A percentile compares a stretch with the other conserved stretches of the same genome.
Evolutionary conservation across 2,888 invertebrate species (phyloP).

Genomic region (Gymnosoma rotundatum): DNA sequence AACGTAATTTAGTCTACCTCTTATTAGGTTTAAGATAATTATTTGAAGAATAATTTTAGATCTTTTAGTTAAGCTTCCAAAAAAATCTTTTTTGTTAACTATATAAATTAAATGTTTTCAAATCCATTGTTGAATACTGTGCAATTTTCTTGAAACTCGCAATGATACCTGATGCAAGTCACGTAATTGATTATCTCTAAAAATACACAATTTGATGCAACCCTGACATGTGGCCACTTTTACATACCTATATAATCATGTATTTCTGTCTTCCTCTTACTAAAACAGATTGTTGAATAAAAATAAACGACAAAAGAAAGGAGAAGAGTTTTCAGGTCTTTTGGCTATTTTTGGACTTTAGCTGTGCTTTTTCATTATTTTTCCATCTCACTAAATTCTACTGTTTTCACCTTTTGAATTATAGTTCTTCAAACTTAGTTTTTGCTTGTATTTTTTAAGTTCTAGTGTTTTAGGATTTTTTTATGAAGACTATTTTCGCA

Average conservation of each 20-base stretch:
- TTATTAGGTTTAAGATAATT: no score
- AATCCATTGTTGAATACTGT: no score
- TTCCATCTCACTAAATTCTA: conserved; percentile 33
- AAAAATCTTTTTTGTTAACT: no score
- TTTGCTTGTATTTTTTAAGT: conserved; percentile 14
- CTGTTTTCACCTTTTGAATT: conserved; percentile 47
- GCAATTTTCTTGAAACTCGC: no score
- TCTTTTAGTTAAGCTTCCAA: no score
- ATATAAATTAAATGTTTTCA: no score
- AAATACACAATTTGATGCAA: neutral
- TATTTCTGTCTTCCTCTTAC: conserved; percentile 31
- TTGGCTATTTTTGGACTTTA: conserved; percentile 70
- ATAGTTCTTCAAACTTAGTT: conserved; percentile 30
- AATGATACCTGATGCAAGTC: no score
- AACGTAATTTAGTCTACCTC: no score
- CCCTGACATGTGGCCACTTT: conserved; percentile 15
- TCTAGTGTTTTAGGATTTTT: conserved; percentile 49
- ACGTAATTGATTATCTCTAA: neutral
- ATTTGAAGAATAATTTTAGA: no score
- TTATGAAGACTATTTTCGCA: conserved; percentile 1
- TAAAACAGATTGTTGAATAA: conserved; percentile 58
- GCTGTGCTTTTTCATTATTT: conserved; percentile 30
- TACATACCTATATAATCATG: neutral
- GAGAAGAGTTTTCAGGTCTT: conserved; percentile 49
- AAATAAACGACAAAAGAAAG: conserved; percentile 32